phyloP scores from a whole-genome alignment of 2,888 invertebrate genomes.

The Laothoe populi region DNA sequence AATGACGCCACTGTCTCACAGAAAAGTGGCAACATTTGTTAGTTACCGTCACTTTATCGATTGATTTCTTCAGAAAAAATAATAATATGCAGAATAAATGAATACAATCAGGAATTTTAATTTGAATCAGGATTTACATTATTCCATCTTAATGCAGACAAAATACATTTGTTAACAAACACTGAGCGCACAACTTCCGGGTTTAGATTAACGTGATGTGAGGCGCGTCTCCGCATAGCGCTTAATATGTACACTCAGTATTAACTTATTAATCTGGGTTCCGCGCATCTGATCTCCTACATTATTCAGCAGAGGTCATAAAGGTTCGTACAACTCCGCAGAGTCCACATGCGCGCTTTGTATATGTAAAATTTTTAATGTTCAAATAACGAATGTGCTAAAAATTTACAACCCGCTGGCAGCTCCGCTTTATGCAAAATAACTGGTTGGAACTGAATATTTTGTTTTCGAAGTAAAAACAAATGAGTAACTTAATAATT shows the following conservation, averaged over 20 bases:
- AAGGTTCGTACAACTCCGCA: conserved; percentile 11
- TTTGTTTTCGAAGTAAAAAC: too few species aligned
- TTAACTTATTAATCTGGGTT: conserved; percentile 28
- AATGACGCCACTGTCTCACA: too few species aligned
- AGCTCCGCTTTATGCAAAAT: not conserved
- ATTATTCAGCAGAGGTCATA: conserved; percentile 32
- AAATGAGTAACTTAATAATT: too few species aligned
- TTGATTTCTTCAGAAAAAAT: too few species aligned
- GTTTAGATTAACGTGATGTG: not conserved
- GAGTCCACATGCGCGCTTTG: not conserved
- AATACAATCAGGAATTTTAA: too few species aligned
- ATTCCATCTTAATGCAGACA: not conserved
- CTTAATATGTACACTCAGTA: conserved; percentile 16
- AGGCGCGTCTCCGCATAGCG: not conserved
- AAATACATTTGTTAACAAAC: not conserved
- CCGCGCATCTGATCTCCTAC: conserved; percentile 20
- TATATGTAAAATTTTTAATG: conserved; percentile 20
- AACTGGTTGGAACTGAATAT: too few species aligned
- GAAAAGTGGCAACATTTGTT: too few species aligned
- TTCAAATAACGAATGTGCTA: not conserved
- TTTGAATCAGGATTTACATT: too few species aligned
- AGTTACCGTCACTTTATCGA: too few species aligned
- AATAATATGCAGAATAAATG: too few species aligned
- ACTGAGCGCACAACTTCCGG: not conserved
- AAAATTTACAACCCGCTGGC: not conserved